Percentiles rank a stretch among this genome's conserved stretches.
Conservation (phyloP, 2,797 vertebrate genomes). For the Carduelis carduelis region DNA sequence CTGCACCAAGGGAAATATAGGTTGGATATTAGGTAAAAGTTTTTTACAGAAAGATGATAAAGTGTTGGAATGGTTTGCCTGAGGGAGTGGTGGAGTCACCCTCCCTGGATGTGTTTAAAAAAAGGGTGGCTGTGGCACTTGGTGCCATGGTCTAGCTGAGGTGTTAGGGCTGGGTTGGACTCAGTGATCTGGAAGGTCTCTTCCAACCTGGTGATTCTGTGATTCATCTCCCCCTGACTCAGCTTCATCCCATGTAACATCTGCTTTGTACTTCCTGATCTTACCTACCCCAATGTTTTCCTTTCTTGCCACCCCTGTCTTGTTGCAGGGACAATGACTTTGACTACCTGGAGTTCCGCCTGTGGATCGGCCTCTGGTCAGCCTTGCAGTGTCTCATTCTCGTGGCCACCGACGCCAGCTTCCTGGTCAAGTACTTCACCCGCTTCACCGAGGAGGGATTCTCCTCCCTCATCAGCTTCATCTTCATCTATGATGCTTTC, state of each 20-base stretch:
- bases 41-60: neutral
- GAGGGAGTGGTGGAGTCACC: neutral
- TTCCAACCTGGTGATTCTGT: neutral
- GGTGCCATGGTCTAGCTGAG: neutral
- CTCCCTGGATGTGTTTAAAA: neutral
- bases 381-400: constrained; percentile 90
- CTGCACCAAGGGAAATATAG: too few relatives aligned
- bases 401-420: constrained; percentile 95
- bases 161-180: neutral
- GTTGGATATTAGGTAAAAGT: neutral
- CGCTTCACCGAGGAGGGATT: constrained; percentile 98
- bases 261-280: neutral
- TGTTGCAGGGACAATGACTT: constrained; percentile 85
- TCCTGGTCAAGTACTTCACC: constrained; percentile 96
- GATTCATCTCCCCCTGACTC: neutral
- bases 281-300: rapidly evolving
- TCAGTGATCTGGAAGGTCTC: neutral
- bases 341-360: constrained; percentile 95
- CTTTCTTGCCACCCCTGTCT: neutral
- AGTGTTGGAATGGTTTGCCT: neutral
- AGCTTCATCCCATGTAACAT: neutral
- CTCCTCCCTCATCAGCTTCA: constrained; percentile 98
- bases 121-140: neutral
- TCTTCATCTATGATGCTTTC: constrained; percentile 98
- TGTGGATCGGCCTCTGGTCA: constrained; percentile 98